These are phyloP conservation scores for Sandelia bainsii DNA, from an alignment of 2,797 vertebrate genomes.

Conservation along the genomic window DNA sequence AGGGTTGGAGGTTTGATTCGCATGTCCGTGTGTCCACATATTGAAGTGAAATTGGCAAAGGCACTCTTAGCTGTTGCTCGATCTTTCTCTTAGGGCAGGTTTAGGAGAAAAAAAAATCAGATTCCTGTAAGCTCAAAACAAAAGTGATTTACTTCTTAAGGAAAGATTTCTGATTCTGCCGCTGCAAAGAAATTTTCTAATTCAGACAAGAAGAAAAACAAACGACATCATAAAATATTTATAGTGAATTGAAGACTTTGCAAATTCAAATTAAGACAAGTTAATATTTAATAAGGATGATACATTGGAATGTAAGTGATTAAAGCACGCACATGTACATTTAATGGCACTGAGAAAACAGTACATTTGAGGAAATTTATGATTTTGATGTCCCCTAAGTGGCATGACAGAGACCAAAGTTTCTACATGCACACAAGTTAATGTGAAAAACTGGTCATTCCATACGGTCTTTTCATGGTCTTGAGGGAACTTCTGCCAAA, in stretches of 20 bases:
- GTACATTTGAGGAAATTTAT: no score
- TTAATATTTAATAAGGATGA: conserved; percentile 47
- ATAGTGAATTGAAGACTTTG: conserved; percentile 42
- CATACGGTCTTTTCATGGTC: background rate
- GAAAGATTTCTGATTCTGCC: background rate
- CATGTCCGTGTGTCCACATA: no score
- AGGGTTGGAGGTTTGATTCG: no score
- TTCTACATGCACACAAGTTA: background rate
- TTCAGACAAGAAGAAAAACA: conserved; percentile 43
- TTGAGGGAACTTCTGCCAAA: no score
- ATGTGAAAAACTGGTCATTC: background rate
- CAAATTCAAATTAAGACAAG: conserved; percentile 44
- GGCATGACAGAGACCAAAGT: background rate
- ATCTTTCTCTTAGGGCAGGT: no score
- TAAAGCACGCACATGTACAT: background rate
- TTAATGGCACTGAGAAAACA: background rate
- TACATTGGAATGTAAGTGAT: conserved; percentile 22
- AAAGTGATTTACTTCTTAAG: background rate
- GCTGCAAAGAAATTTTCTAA: conserved; percentile 15
- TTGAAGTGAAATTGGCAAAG: no score
- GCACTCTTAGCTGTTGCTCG: no score
- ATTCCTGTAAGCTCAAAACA: background rate
- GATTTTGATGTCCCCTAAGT: no score
- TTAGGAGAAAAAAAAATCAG: no score
- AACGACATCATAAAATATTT: conserved; percentile 53